These are phyloP conservation scores for Eurystomus gularis DNA, from an alignment of 2,113 vertebrate genomes.

Conservation along the genomic window DNA sequence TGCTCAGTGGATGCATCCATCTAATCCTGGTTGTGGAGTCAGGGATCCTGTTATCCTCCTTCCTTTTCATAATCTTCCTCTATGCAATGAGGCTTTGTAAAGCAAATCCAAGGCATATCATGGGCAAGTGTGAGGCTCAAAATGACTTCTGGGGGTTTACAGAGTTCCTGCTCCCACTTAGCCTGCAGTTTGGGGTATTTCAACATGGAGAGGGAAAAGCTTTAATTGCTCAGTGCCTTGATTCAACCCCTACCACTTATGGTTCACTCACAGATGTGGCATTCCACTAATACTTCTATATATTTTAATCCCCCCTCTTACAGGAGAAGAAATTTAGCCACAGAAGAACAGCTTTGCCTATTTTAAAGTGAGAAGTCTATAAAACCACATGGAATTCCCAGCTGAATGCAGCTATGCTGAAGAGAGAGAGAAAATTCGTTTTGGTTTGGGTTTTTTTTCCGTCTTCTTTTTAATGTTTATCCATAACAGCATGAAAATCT, in stretches of 20 bases:
- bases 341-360: not conserved
- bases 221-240: not conserved
- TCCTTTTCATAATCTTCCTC: not conserved
- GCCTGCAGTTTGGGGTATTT: not conserved
- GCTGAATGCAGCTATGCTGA: not conserved
- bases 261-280: not conserved
- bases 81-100: not conserved
- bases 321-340: not conserved
- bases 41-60: not conserved
- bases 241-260: not conserved
- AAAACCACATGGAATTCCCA: not conserved
- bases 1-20: not conserved
- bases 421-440: not conserved
- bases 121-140: not conserved
- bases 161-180: not conserved
- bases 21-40: not conserved
- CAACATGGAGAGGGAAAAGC: not conserved
- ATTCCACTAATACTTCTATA: not conserved
- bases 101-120: not conserved
- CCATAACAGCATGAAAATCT: not conserved
- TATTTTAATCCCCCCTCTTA: not conserved
- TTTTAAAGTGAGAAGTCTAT: slow-evolving; percentile 7
- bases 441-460: not conserved
- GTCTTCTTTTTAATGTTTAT: not conserved
- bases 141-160: not conserved